Base-by-base conservation (phyloP, 2,888 invertebrate species). In the Pyrochroa serraticornis region DNA sequence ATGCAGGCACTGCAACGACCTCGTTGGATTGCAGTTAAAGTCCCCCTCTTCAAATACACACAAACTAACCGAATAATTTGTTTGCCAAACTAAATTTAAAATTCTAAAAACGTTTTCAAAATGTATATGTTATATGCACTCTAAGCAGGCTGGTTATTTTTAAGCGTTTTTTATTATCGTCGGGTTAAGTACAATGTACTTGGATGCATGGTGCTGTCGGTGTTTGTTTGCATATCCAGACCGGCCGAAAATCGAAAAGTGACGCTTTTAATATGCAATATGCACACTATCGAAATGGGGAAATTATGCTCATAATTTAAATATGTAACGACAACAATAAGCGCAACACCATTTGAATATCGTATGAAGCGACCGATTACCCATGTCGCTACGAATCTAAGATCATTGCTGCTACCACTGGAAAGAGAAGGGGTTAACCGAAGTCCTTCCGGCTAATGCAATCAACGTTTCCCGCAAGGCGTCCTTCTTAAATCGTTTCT, bases 1-100 rank as follows among this genome's bases (percentile, higher is more conserved):
- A 37, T 7, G 30, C 22, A 31, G 22, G 41, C 41, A 41, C 31
- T 31, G 22, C 31, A 41, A 41, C 22, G 31, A 41, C 31, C 41
- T 9, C 36, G 7, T 14, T 14, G 41, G 30, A 41, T 41, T 22
- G 22, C 22, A 22, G 22, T 5, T 22, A 22, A 22, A 22, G 3
- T 5, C 22, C 5, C 22, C 22, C 22, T 5, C 22, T 5, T 22
- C 22, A 22, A 22, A 22, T 22, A 22, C 22, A 22, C 22, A 22
- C 22, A 22, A 22, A 22, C 22, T 41, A 41, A 30, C 41, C 22
- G 68, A 65, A 67, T 66, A 68, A 69, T 67, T 63, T 68, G 67
- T 71, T 72, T 71, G 71, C 68, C 72, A 70, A 73, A 73, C 73
- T 74, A 74, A 73, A 72, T 73, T 73, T 74, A 74, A 74, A 72